phyloP scores from a whole-genome alignment of 2,888 invertebrate genomes.

The Diadromus collaris region DNA sequence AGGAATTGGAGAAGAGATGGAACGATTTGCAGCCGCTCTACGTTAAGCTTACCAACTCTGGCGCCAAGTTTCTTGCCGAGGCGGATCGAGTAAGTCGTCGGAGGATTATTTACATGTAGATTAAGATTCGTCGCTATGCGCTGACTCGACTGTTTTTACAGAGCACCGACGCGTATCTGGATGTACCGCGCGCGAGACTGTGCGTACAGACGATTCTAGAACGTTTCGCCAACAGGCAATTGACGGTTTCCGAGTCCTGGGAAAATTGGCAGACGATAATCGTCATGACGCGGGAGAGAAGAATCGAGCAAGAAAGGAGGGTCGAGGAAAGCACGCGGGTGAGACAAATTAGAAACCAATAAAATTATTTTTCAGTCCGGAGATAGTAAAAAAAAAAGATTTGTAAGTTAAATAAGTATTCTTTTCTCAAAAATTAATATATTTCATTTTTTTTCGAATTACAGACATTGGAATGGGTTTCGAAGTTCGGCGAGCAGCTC shows the following conservation, averaged over 20 bases:
- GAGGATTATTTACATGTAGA: conserved; percentile 12
- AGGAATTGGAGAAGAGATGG: conserved; percentile 85
- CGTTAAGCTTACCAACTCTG: conserved; percentile 85
- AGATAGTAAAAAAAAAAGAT: not conserved
- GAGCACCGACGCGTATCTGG: conserved; percentile 85
- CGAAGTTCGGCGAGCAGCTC: conserved; percentile 86
- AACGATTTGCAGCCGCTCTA: conserved; percentile 84
- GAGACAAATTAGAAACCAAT: conserved; percentile 73
- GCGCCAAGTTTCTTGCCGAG: conserved; percentile 85
- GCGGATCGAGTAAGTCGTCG: conserved; percentile 81
- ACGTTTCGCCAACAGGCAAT: conserved; percentile 84
- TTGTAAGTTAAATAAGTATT: not conserved
- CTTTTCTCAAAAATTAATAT: not conserved
- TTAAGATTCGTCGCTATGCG: not conserved
- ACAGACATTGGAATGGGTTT: conserved; percentile 85
- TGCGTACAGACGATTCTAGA: conserved; percentile 87
- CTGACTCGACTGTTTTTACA: conserved; percentile 48
- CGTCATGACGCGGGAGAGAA: conserved; percentile 80
- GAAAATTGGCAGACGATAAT: conserved; percentile 87
- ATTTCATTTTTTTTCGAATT: conserved; percentile 57
- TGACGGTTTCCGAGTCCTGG: conserved; percentile 86
- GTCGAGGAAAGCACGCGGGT: conserved; percentile 76
- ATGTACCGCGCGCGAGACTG: conserved; percentile 84
- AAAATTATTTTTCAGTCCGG: not conserved
- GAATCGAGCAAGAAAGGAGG: conserved; percentile 81